phyloP scores from a whole-genome alignment of 2,113 vertebrate species.

The Tamias sibiricus region DNA sequence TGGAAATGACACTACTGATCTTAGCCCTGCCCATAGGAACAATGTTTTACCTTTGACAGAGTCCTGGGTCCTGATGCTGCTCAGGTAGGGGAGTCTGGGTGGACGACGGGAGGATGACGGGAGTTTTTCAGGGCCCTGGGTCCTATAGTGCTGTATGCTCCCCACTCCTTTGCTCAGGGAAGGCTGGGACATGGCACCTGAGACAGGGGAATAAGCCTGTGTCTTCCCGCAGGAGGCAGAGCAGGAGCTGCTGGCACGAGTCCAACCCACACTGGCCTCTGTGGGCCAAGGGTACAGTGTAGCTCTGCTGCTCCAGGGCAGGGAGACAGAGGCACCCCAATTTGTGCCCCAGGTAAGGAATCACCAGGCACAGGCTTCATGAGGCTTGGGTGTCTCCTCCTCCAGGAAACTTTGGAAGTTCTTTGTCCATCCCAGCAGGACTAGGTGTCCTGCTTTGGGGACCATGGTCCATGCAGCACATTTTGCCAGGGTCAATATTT shows the following conservation, averaged over 20 bases:
- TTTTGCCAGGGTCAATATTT: neutral
- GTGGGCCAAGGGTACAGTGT: slow-evolving; percentile 86
- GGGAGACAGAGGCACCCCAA: slow-evolving; percentile 15
- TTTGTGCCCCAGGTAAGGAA: slow-evolving; percentile 70
- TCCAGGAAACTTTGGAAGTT: neutral
- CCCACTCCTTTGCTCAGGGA: neutral
- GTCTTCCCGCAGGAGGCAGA: slow-evolving; percentile 83
- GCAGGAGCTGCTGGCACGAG: slow-evolving; percentile 83
- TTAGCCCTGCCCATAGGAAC: slow-evolving; percentile 66
- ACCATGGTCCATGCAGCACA: neutral
- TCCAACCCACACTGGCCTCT: slow-evolving; percentile 84
- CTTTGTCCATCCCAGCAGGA: neutral
- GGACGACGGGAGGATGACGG: neutral
- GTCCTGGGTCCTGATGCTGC: slow-evolving; percentile 74
- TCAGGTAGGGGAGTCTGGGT: slow-evolving; percentile 72
- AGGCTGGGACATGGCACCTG: neutral
- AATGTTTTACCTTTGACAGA: slow-evolving; percentile 75
- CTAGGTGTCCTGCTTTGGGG: neutral
- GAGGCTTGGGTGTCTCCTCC: neutral
- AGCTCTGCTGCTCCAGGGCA: slow-evolving; percentile 86
- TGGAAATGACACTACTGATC: neutral
- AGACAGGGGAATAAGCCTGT: neutral
- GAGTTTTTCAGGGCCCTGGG: neutral
- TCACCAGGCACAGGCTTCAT: neutral
- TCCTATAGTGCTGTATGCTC: neutral